These are phyloP conservation scores for Taenioides sp. DNA, from an alignment of 2,797 vertebrate species.

Conservation along the genomic window DNA sequence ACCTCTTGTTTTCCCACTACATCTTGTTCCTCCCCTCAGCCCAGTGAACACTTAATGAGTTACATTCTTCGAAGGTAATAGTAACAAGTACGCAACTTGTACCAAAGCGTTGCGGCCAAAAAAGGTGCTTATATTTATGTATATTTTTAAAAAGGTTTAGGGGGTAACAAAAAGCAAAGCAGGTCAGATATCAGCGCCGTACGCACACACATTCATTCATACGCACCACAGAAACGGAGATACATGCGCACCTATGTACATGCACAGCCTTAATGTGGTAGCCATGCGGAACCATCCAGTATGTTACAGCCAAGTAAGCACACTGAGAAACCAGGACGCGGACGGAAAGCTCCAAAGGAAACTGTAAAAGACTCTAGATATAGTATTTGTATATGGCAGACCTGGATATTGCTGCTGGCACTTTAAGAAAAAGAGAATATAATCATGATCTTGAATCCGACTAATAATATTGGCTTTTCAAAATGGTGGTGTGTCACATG, in stretches of 20 bases:
- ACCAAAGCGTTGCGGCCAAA: slow-evolving; percentile 58
- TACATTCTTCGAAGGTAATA: slow-evolving; percentile 67
- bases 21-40: slow-evolving; percentile 2
- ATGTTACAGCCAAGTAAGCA: slow-evolving; percentile 37
- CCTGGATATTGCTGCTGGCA: slow-evolving; percentile 40
- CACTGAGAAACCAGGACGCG: slow-evolving; percentile 44
- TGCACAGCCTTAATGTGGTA: slow-evolving; percentile 38
- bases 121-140: slow-evolving; percentile 63
- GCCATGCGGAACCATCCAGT: slow-evolving; percentile 33
- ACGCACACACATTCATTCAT: slow-evolving; percentile 30
- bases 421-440: slow-evolving; percentile 43
- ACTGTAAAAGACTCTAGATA: slow-evolving; percentile 28
- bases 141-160: slow-evolving; percentile 7
- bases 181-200: slow-evolving; percentile 33
- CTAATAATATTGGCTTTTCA: slow-evolving; percentile 13
- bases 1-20: slow-evolving; percentile 18
- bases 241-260: slow-evolving; percentile 46
- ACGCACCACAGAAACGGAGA: slow-evolving; percentile 10
- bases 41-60: slow-evolving; percentile 35
- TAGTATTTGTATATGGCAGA: slow-evolving; percentile 29
- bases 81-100: slow-evolving; percentile 37
- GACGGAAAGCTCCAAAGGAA: slow-evolving; percentile 37
- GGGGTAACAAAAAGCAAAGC: slow-evolving; percentile 24
- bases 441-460: slow-evolving; percentile 19
- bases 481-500: slow-evolving; percentile 11